Base-by-base conservation (phyloP, 2,888 invertebrate species). In the Cheilosia vulpina region DNA sequence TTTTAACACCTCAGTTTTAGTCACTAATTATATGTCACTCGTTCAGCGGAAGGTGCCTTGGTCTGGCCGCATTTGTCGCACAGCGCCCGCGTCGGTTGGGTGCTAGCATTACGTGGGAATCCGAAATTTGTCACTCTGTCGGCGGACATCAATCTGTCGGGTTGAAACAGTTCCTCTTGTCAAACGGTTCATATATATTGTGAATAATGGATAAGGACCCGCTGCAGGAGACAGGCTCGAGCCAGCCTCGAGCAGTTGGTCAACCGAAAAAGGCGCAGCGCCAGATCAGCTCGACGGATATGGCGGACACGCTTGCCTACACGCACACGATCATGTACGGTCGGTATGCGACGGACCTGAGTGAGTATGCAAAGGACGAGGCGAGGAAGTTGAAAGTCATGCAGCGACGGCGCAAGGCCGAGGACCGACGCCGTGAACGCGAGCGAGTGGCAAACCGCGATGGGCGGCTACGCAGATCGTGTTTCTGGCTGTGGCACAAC, bases 301-400 rank as follows among this genome's bases (percentile, higher is more conserved):
- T 87, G 38, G 91, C 90, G 52, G 89, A 88, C 65, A 91, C 92
- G 0, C 88, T 91, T 7, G 90, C 89, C 47, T 91, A 90, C 60
- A 90, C 89, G 4, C 91, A 92, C 73, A 92, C 91, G 4, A 87
- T 92, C 89, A 92, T 92, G 92, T 92, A 92, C 90, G 92, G 93
- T 87, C 91, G 92, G 58, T 92, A 92, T 88, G 97, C 97, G 91
- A 96, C 97, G 93, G 98, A 98, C 93, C 94, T 99, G 90, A 97
- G 98, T 91, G 96, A 97, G 93, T 98, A 96, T 92, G 98, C 98
- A 68, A 96, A 96, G 93, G 96, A 97, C 93, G 98, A 98, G 94
- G 98, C 98, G 88, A 94, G 96, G 92, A 94, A 96, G 93, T 94
- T 97, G 90, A 94, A 95, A 91, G 93, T 94, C 88, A 93, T 96